Evolutionary conservation across 1,140 invertebrate species (phyloP), one percentile per base, ranked within the genome.

Genomic region (Thaumatotibia leucotreta): DNA sequence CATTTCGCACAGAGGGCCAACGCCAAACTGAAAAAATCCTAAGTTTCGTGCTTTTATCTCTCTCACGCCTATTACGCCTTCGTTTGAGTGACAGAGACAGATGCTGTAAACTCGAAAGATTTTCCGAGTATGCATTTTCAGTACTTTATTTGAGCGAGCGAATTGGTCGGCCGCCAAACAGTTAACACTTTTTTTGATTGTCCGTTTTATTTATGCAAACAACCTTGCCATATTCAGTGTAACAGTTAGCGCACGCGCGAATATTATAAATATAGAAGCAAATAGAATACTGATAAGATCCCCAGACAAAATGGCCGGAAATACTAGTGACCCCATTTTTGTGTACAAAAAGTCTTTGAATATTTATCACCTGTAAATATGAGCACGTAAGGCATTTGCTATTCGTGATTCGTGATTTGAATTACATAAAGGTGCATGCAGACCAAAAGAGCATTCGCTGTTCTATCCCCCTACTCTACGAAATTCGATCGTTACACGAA

Each of bases 181-280:
- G n/a, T 58, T n/a, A 58, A 58, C 52, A n/a, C n/a, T n/a, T 39
- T 58, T 23, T 58, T 58, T 58, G 11, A 3, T 45, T 45, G 6
- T 29, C 6, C 14, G 5, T 58, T 52, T 27, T 9, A 50, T 50
- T 50, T 29, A 54, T 27, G 24, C 50, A 8, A 58, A 31, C 52
- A 58, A 58, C 52, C 52, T 58, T 58, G 52, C 23, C 52, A 14
- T 58, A 58, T 27, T 58, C 52, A 27, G 27, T 58, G 14, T 58
- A 29, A 58, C 52, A 9, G 52, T 58, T 58, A 58, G 3, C 11
- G 52, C 24, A 58, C 52, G 52, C 52, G 52, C 52, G 6, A 27
- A 58, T 14, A 58, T 58, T 58, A 58, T 58, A 58, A 58, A 58
- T 58, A 58, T 58, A 58, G 11, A 6, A 58, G 52, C 52, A 31